Evolutionary conservation across 2,797 vertebrate species (phyloP).

Genomic region (Eospalax fontanierii): DNA sequence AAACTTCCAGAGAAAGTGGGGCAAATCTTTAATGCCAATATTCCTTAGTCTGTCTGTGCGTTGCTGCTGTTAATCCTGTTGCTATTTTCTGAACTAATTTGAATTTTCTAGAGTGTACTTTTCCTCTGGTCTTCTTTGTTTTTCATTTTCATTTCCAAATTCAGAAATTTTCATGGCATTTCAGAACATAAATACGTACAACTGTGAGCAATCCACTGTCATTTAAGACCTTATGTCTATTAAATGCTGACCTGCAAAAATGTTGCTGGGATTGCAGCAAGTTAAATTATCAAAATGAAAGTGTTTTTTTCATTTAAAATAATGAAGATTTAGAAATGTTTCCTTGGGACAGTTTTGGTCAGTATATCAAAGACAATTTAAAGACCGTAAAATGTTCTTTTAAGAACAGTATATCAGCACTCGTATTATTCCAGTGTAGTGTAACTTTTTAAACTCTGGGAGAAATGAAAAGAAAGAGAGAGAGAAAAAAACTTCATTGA

Average conservation of each 20-base stretch:
- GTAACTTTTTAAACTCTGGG: background rate
- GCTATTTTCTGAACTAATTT: background rate
- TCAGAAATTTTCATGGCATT: slow-evolving; percentile 1
- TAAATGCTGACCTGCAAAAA: slow-evolving; percentile 46
- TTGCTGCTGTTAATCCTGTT: background rate
- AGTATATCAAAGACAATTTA: background rate
- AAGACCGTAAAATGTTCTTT: background rate
- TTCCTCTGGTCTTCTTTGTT: background rate
- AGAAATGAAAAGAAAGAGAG: background rate
- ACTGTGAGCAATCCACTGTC: background rate
- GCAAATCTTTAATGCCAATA: background rate
- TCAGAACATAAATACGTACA: slow-evolving; percentile 27
- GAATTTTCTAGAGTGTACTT: background rate
- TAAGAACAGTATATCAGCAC: background rate
- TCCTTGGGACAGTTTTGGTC: background rate
- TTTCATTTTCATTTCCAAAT: background rate
- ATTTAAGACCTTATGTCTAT: slow-evolving; percentile 18
- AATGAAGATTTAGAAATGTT: slow-evolving; percentile 17
- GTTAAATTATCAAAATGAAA: slow-evolving; percentile 32
- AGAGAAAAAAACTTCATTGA: background rate
- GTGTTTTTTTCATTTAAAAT: background rate
- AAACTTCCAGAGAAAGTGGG: background rate
- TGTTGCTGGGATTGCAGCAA: background rate
- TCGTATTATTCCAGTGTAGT: background rate
- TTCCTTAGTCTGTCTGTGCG: background rate